Evolutionary conservation across 2,113 vertebrate genomes (phyloP), one percentile per base, ranked within the genome.

Genomic region (Corvus moneduloides): DNA sequence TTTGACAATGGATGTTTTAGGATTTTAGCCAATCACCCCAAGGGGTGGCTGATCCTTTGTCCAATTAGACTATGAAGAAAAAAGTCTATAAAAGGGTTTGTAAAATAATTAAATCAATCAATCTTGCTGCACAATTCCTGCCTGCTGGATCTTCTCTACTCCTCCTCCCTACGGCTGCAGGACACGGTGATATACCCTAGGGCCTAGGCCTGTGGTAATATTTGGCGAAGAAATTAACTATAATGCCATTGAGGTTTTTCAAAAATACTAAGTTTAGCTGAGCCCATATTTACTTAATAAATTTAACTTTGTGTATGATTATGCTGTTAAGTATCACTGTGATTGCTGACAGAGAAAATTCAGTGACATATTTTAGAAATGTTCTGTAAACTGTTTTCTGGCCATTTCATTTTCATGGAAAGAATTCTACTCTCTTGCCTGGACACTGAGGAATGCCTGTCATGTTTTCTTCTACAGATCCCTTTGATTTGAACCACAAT

Each of bases 401-500:
- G 16, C 24, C 16, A 12, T 24, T 4, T 43, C 18, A 76, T 62
- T 82, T 82, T 54, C 28, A 11, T 7, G 27, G 39, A 33, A 90
- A 49, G 30, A 51, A 49, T 39, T 71, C 67, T 48, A 0, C 16
- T 63, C 11, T 44, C 21, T 67, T 24, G 5, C 30, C 16, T 1
- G 1, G 18, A 8, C 4, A 13, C 26, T 85, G 35, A 84, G 39
- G 96, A 75, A 87, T 80, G 4, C 39, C 46, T 81, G 3, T 89
- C 27, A 86, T 84, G 33, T 49, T 93, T 78, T 82, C 95, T 94
- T 77, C 69, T 93, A 39, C 94, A 99, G 99, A 99, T 97, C 99
- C 99, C 4, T 99, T 99, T 94, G 99, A 99, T 98, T 97, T 99
- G 96, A 99, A 99, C 96, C 99, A 99, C 94, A 99, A 99, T 95